A percentile compares a stretch with the other conserved stretches of the same genome.
phyloP scores from a whole-genome alignment of 2,797 vertebrate genomes.

The Cheirogaleus major region DNA sequence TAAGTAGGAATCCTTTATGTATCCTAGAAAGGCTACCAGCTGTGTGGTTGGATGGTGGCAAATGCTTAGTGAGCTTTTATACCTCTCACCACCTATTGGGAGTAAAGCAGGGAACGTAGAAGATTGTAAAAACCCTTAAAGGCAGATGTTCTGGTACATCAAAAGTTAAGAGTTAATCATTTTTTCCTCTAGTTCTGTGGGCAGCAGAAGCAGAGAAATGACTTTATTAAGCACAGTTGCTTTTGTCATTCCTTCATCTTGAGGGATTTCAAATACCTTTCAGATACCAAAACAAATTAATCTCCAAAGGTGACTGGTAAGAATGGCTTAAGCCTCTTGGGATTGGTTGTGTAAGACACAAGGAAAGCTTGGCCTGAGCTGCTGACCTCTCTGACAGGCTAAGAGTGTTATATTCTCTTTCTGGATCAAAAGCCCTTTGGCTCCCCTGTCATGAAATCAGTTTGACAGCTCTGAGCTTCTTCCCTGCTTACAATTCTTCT shows the following conservation, averaged over 20 bases:
- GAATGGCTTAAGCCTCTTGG: slow-evolving; percentile 30
- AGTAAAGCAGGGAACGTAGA: background rate
- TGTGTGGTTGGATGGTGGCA: background rate
- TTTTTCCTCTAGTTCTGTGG: slow-evolving; percentile 42
- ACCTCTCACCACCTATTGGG: background rate
- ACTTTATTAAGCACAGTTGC: slow-evolving; percentile 65
- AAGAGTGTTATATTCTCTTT: background rate
- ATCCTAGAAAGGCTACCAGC: background rate
- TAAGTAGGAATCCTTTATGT: background rate
- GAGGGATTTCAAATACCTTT: slow-evolving; percentile 66
- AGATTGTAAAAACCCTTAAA: background rate
- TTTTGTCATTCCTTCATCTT: slow-evolving; percentile 72
- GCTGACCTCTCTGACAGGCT: slow-evolving; percentile 16
- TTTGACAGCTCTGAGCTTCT: background rate
- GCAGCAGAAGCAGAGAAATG: slow-evolving; percentile 60
- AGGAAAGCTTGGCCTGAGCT: background rate
- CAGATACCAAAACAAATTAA: slow-evolving; percentile 63
- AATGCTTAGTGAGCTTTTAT: slow-evolving; percentile 2
- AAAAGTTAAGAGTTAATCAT: slow-evolving; percentile 66
- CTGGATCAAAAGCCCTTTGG: background rate
- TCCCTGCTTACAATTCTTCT: background rate
- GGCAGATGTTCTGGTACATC: background rate
- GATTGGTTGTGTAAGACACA: background rate
- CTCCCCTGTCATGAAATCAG: background rate
- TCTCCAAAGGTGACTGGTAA: slow-evolving; percentile 58